A percentile compares a stretch with the other conserved stretches of the same genome.
Conservation (phyloP, 1,140 invertebrate species). For the Heliconius hewitsoni region DNA sequence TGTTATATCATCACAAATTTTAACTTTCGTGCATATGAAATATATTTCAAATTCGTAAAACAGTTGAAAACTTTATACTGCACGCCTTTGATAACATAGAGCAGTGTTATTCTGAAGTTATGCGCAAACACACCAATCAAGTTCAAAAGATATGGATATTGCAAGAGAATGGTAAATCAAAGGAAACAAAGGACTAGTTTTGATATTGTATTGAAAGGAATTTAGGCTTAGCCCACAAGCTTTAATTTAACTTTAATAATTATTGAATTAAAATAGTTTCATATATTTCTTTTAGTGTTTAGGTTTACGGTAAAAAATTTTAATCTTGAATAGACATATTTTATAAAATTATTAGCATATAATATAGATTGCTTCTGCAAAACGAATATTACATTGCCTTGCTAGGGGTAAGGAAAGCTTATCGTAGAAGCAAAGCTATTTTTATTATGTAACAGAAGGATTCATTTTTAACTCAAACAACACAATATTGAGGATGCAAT, state of each 20-base stretch:
- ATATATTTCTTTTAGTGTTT: too few species aligned
- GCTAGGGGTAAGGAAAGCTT: too few species aligned
- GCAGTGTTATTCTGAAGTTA: constrained; percentile 31
- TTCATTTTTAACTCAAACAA: too few species aligned
- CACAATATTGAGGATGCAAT: too few species aligned
- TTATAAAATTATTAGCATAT: too few species aligned
- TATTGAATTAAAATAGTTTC: too few species aligned
- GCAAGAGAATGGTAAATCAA: constrained; percentile 15
- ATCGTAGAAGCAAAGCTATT: too few species aligned
- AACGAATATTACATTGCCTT: too few species aligned
- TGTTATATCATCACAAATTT: not conserved
- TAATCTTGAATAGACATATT: too few species aligned
- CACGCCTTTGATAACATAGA: constrained; percentile 16
- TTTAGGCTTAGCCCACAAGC: not conserved
- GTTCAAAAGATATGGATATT: constrained; percentile 19
- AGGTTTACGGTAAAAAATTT: too few species aligned
- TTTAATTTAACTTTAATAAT: not conserved
- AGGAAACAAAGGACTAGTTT: constrained; percentile 17
- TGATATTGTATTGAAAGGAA: not conserved
- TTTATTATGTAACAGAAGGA: too few species aligned
- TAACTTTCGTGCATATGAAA: not conserved
- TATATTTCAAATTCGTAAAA: not conserved
- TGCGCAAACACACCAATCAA: constrained; percentile 37
- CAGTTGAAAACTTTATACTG: not conserved
- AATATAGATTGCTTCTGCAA: too few species aligned